phyloP scores from a whole-genome alignment of 1,140 invertebrate species.

The Drosophila melanogaster region Release_6_plus_ISO1_MT NC_004354.4:13048001-13048500 shows the following conservation, averaged over 20 bases:
- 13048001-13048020: constrained; percentile 95
- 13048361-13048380: too few species aligned
- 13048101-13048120: neutral
- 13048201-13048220: too few species aligned
- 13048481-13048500: constrained; percentile 19
- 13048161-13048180: constrained; percentile 1
- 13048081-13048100: neutral
- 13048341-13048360: too few species aligned
- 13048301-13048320: too few species aligned
- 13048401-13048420: neutral
- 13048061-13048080: too few species aligned
- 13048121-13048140: constrained; percentile 6
- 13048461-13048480: neutral
- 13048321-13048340: too few species aligned
- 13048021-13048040: constrained; percentile 91
- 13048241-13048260: too few species aligned
- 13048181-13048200: neutral
- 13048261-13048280: too few species aligned
- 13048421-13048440: neutral
- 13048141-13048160: constrained; percentile 13
- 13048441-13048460: too few species aligned
- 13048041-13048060: neutral
- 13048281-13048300: too few species aligned
- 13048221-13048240: too few species aligned
- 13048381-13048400: neutral